These are phyloP conservation scores for Brachionus calyciflorus DNA, from an alignment of 1,140 invertebrate species.

Conservation along the genomic window DNA sequence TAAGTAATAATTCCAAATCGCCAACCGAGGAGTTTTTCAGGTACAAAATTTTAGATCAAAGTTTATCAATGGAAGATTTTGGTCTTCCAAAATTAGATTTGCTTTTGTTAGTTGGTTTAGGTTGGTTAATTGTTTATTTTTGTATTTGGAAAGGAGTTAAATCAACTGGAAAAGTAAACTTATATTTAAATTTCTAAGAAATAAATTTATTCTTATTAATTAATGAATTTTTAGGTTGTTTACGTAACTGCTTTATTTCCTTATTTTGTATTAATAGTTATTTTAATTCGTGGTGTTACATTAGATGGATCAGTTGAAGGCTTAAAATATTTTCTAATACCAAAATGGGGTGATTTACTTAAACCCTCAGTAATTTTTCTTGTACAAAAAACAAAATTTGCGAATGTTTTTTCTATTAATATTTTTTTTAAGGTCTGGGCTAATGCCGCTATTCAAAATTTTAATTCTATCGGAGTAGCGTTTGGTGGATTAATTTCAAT, in stretches of 20 bases:
- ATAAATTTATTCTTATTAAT: slow-evolving; percentile 9
- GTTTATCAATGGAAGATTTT: slow-evolving; percentile 66
- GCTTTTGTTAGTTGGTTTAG: slow-evolving; percentile 70
- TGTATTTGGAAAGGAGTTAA: slow-evolving; percentile 78
- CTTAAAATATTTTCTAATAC: slow-evolving; percentile 76
- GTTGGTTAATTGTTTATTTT: slow-evolving; percentile 75
- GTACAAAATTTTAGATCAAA: slow-evolving; percentile 27
- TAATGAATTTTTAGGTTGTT: slow-evolving; percentile 51
- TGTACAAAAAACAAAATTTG: neutral
- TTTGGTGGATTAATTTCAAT: slow-evolving; percentile 90
- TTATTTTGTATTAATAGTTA: slow-evolving; percentile 75
- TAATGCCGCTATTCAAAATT: slow-evolving; percentile 84
- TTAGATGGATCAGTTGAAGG: slow-evolving; percentile 76
- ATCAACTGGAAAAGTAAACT: slow-evolving; percentile 72
- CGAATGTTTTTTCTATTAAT: neutral
- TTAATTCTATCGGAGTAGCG: slow-evolving; percentile 85
- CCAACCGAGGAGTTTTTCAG: slow-evolving; percentile 30
- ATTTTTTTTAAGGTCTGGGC: slow-evolving; percentile 73
- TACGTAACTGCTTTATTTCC: slow-evolving; percentile 69
- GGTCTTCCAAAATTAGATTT: slow-evolving; percentile 71
- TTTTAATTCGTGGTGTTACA: slow-evolving; percentile 68
- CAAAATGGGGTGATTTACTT: slow-evolving; percentile 77
- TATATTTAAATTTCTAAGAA: neutral
- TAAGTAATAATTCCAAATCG: neutral
- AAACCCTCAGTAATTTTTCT: slow-evolving; percentile 68